Evolutionary conservation across 1,140 invertebrate genomes (phyloP).

Genomic region (Melitaea cinxia): DNA sequence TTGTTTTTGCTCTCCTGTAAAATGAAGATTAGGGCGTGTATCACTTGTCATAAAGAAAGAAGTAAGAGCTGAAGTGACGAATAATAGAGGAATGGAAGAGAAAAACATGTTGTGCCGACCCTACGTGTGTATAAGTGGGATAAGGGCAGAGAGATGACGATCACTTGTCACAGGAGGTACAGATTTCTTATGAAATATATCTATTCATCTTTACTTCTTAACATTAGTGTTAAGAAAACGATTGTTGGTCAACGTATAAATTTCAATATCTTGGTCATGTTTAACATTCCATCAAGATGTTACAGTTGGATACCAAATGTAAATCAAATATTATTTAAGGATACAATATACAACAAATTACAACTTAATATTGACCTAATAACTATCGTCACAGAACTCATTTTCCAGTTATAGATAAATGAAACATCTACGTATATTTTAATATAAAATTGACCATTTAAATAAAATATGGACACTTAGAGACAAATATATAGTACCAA

Average conservation of each 20-base stretch:
- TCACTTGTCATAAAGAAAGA: too few relatives aligned
- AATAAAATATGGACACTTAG: conserved; percentile 28
- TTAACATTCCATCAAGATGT: neutral
- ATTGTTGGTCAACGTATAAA: neutral
- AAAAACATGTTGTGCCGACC: too few relatives aligned
- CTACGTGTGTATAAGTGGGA: too few relatives aligned
- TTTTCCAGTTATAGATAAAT: conserved; percentile 1
- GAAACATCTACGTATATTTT: conserved; percentile 20
- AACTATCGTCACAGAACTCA: neutral
- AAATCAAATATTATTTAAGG: neutral
- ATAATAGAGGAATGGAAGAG: too few relatives aligned
- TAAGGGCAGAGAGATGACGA: too few relatives aligned
- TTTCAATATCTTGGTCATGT: neutral
- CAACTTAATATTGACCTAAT: neutral
- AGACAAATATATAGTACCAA: conserved; percentile 27
- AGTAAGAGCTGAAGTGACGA: too few relatives aligned
- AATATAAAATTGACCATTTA: conserved; percentile 29
- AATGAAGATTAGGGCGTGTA: too few relatives aligned
- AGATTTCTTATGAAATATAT: conserved; percentile 1
- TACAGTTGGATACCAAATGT: neutral
- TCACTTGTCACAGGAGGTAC: too few relatives aligned
- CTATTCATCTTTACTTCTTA: too few relatives aligned
- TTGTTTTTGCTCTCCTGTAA: too few relatives aligned
- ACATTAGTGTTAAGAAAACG: neutral
- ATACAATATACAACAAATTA: conserved; percentile 1